These are phyloP conservation scores for Xiphydria camelus DNA, from an alignment of 2,888 invertebrate genomes.

Conservation along the genomic window DNA sequence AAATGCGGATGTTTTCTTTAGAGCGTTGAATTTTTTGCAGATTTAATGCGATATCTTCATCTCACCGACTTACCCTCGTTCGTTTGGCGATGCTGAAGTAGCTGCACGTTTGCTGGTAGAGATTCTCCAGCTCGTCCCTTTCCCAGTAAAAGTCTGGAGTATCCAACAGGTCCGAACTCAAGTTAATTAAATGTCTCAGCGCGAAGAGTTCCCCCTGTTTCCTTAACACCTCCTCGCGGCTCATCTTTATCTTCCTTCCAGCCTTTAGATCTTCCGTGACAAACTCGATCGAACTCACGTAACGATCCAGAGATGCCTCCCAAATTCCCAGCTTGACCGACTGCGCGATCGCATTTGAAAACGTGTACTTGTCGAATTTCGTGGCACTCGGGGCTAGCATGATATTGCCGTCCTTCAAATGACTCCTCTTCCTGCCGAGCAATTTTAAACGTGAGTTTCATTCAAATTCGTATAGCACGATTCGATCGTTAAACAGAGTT, in stretches of 20 bases:
- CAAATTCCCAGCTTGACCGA: constrained; percentile 94
- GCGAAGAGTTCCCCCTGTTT: constrained; percentile 89
- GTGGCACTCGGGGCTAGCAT: constrained; percentile 63
- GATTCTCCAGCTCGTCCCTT: constrained; percentile 80
- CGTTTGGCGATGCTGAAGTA: constrained; percentile 85
- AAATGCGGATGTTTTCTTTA: not conserved
- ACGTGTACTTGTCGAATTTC: constrained; percentile 85
- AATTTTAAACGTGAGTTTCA: not conserved
- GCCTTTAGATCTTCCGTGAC: constrained; percentile 79
- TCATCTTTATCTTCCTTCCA: constrained; percentile 72
- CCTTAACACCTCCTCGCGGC: constrained; percentile 71
- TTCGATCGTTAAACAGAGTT: too few relatives aligned
- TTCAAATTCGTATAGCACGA: constrained; percentile 32
- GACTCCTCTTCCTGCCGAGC: constrained; percentile 52
- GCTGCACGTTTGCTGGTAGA: constrained; percentile 80
- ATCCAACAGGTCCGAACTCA: constrained; percentile 92
- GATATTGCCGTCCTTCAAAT: constrained; percentile 58
- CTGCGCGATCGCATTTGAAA: constrained; percentile 91
- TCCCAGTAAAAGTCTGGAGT: constrained; percentile 99
- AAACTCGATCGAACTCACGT: constrained; percentile 81
- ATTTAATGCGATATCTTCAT: constrained; percentile 1
- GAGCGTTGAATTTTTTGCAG: not conserved
- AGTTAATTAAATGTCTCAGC: constrained; percentile 84
- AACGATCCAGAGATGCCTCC: constrained; percentile 84
- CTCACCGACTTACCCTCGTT: constrained; percentile 67